Base-by-base conservation (phyloP, 2,113 vertebrate species). In the Salvelinus alpinus region DNA sequence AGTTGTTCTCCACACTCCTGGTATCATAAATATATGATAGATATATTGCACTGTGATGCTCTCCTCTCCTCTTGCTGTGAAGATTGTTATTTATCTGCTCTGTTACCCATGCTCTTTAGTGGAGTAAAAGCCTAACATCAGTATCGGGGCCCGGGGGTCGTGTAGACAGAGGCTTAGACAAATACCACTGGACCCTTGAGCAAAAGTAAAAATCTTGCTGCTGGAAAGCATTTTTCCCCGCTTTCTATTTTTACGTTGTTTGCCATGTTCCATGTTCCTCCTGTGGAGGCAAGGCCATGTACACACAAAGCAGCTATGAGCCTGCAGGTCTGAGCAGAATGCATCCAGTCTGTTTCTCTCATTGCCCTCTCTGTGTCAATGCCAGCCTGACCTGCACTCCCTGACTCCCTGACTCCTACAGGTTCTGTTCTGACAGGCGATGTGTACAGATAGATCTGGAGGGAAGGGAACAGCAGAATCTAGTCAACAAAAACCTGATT, bases 121-220 rank as follows among this genome's bases (percentile, higher is more conserved):
- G 75, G 73, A 79, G 82, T 79, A 57, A 78, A 82, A 79, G 7
- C 31, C 24, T 71, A 11, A 29, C 60, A 54, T 65, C 62, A 48
- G 51, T 60, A 22, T 81, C 72, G 85, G 85, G 71, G 79, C 74
- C 87, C 76, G 72, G 14, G 34, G 72, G 66, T 78, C 71, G 80
- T 77, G 64, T 51, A 79, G 74, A 77, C 78, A 85, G 79, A 88
- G 69, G 78, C 76, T 86, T 59, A 0, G 66, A 82, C 76, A 64
- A 86, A 79, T 70, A 62, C 80, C 69, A 64, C 68, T 25, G n/a
- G 76, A 73, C 62, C 80, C 77, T 78, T 72, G 70, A 86, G 78
- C 76, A 62, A 67, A 85, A 74, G 18, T 80, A 80, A 68, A 80
- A 82, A 88, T 87, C 76, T 70, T 65, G 59, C 51, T 59, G 54